These are phyloP conservation scores for Troilus luridus DNA, from an alignment of 2,888 invertebrate species.

Conservation along the genomic window DNA sequence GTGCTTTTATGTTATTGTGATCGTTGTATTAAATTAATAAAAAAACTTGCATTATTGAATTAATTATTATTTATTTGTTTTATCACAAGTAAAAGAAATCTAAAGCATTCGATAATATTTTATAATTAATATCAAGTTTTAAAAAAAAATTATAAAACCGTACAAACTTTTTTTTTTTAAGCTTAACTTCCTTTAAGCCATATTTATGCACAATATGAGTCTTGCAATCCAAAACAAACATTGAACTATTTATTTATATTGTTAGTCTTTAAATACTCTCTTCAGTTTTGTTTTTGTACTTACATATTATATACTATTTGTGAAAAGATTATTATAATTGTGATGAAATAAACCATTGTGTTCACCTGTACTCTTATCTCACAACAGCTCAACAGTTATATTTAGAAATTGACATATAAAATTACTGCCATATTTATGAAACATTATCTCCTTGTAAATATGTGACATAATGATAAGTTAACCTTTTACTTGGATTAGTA, in stretches of 20 bases:
- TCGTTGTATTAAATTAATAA: too few relatives aligned
- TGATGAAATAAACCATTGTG: conserved; percentile 43
- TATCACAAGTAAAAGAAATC: background rate
- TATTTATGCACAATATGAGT: background rate
- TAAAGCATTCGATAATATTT: background rate
- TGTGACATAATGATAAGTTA: conserved; percentile 5
- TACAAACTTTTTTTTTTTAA: background rate
- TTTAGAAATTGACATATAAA: conserved; percentile 29
- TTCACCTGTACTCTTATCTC: conserved; percentile 31
- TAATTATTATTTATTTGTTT: background rate
- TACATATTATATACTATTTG: background rate
- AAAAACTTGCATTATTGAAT: background rate
- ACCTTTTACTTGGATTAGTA: background rate
- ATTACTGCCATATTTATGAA: conserved; percentile 37
- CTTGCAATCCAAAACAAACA: background rate
- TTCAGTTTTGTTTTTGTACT: background rate
- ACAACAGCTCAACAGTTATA: conserved; percentile 32
- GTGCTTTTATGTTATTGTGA: background rate
- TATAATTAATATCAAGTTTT: background rate
- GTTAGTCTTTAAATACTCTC: background rate
- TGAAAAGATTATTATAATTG: background rate
- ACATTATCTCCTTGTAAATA: conserved; percentile 20
- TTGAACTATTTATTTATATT: background rate
- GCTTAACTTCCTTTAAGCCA: background rate
- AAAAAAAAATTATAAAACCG: background rate